Evolutionary conservation across 2,888 invertebrate species (phyloP).

Genomic region (Arctia plantaginis): DNA sequence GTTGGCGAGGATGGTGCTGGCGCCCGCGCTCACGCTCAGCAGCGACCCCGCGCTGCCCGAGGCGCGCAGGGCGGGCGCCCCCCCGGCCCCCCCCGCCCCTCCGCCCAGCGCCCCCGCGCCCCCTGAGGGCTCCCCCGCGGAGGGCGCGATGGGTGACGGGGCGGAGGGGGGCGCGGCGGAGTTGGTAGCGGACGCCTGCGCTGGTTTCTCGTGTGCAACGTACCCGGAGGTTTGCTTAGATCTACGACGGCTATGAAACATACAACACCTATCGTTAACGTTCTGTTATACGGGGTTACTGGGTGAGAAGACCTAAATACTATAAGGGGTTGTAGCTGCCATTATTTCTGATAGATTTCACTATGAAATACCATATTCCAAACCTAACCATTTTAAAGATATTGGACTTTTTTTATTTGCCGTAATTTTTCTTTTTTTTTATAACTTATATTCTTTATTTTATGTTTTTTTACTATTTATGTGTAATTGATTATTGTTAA

Average conservation of each 20-base stretch:
- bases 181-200: constrained; percentile 22
- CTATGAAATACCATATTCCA: no score
- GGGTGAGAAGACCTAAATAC: no score
- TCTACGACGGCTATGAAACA: constrained; percentile 54
- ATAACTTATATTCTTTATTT: no score
- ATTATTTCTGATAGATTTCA: no score
- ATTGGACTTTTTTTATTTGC: no score
- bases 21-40: constrained; percentile 86
- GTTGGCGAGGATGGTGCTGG: constrained; percentile 87
- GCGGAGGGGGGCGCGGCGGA: constrained; percentile 31
- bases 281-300: no score
- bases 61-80: constrained; percentile 23
- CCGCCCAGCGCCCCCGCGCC: no score
- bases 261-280: not conserved
- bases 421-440: no score
- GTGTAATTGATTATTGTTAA: no score
- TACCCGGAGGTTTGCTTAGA: constrained; percentile 62
- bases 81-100: not conserved
- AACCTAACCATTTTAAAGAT: no score
- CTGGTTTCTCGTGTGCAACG: constrained; percentile 58
- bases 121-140: constrained; percentile 17
- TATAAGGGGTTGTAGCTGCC: no score
- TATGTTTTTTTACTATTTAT: no score
- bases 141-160: constrained; percentile 12
- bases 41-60: constrained; percentile 74